These are phyloP conservation scores for Drosophila lacteicornis DNA, from an alignment of 1,140 invertebrate genomes.

Conservation along the genomic window DNA sequence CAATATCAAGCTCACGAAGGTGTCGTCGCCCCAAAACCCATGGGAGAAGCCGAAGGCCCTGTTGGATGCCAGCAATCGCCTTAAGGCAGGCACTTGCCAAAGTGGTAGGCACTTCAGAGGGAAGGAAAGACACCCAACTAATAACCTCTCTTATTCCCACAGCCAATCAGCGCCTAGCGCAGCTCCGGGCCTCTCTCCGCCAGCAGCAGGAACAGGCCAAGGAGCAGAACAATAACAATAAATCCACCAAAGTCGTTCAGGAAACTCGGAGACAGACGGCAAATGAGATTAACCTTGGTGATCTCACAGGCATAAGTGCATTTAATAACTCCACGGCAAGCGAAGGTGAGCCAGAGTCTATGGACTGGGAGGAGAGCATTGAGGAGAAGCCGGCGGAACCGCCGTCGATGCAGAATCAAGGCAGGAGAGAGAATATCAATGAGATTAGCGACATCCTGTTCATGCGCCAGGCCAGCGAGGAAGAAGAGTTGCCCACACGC, in stretches of 20 bases:
- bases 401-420: not conserved
- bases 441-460: conserved; percentile 10
- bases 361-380: conserved; percentile 45
- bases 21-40: conserved; percentile 7
- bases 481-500: conserved; percentile 24
- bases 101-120: conserved; percentile 39
- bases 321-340: not conserved
- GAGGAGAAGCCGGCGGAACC: not conserved
- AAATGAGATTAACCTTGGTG: not conserved
- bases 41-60: conserved; percentile 67
- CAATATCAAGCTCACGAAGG: not conserved
- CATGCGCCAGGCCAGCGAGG: conserved; percentile 15
- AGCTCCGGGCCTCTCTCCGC: conserved; percentile 15
- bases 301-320: conserved; percentile 11
- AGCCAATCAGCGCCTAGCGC: conserved; percentile 58
- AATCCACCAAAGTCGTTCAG: not conserved
- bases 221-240: conserved; percentile 23
- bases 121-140: accelerated
- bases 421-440: not conserved
- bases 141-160: not conserved
- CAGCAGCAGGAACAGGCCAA: conserved; percentile 30
- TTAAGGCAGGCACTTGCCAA: not conserved
- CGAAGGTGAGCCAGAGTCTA: conserved; percentile 22
- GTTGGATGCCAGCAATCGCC: conserved; percentile 59
- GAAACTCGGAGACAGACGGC: not conserved